phyloP scores from a whole-genome alignment of 1,140 invertebrate species.

The Holcopasites calliopsidis region DNA sequence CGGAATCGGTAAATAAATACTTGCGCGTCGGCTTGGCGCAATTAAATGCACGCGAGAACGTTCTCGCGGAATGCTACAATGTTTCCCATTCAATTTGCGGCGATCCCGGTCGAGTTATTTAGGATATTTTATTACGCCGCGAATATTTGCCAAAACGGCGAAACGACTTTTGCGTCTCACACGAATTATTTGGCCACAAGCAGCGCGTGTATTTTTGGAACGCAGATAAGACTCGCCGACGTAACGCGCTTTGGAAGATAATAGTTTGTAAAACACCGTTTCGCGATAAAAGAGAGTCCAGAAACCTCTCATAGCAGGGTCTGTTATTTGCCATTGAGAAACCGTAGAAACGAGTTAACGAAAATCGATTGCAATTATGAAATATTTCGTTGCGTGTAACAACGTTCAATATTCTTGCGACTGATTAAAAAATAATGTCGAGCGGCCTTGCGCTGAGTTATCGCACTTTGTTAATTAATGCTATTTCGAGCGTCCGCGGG shows the following conservation, averaged over 20 bases:
- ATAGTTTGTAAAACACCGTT: background rate
- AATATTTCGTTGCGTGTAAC: too few species aligned
- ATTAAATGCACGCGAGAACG: slow-evolving; percentile 4
- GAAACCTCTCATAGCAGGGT: background rate
- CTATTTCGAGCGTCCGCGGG: background rate
- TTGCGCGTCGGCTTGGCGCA: too few species aligned
- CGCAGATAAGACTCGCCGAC: background rate
- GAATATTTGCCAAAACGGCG: background rate
- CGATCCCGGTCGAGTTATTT: background rate
- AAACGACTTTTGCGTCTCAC: background rate
- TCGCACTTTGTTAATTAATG: too few species aligned
- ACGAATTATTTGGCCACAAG: background rate
- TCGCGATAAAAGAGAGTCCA: background rate
- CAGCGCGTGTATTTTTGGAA: background rate
- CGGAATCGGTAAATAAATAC: background rate
- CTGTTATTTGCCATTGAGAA: too few species aligned
- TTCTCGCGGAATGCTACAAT: background rate
- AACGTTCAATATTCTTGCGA: too few species aligned
- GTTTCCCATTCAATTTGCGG: background rate
- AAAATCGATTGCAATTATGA: too few species aligned
- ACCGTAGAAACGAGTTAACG: too few species aligned
- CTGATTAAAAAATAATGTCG: background rate
- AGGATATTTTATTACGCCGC: background rate
- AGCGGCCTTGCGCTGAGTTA: background rate
- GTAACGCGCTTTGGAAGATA: background rate